A percentile compares a stretch with the other conserved stretches of the same genome.
Conservation (phyloP, 2,113 vertebrate species). For the Desmodus rotundus region DNA sequence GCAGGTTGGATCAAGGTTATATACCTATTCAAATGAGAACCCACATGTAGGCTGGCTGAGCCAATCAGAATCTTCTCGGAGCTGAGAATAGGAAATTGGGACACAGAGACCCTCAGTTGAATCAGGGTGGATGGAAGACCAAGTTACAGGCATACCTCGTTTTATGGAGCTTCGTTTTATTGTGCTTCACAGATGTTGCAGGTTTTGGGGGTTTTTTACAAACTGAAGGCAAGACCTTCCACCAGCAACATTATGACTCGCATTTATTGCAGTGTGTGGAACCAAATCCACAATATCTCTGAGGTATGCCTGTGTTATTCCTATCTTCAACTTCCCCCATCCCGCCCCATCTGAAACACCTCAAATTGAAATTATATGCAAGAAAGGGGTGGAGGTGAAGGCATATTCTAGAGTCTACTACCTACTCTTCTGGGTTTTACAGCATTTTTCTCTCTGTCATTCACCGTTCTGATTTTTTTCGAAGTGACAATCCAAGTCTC, state of each 20-base stretch:
- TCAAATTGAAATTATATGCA: not conserved
- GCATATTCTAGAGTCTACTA: not conserved
- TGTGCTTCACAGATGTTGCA: not conserved
- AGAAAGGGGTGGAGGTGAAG: not conserved
- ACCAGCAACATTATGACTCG: not conserved
- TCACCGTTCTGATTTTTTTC: not conserved
- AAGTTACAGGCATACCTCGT: not conserved
- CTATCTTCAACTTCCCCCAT: not conserved
- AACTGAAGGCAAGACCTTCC: not conserved
- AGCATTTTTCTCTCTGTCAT: not conserved
- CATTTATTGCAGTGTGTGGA: not conserved
- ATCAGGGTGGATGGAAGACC: not conserved
- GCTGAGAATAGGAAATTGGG: not conserved
- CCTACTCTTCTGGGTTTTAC: not conserved
- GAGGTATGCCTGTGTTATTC: not conserved
- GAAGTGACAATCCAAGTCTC: not conserved
- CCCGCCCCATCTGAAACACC: not conserved
- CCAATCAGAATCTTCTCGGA: not conserved
- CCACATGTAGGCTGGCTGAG: not conserved
- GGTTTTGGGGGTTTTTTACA: not conserved
- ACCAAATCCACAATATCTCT: not conserved
- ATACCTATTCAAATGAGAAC: not conserved
- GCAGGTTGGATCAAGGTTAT: not conserved
- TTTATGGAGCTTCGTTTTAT: not conserved
- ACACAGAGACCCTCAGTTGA: not conserved